Percentiles rank a stretch among this genome's conserved stretches.
Evolutionary conservation across 2,113 vertebrate genomes (phyloP).

Genomic region (Thymallus thymallus): DNA sequence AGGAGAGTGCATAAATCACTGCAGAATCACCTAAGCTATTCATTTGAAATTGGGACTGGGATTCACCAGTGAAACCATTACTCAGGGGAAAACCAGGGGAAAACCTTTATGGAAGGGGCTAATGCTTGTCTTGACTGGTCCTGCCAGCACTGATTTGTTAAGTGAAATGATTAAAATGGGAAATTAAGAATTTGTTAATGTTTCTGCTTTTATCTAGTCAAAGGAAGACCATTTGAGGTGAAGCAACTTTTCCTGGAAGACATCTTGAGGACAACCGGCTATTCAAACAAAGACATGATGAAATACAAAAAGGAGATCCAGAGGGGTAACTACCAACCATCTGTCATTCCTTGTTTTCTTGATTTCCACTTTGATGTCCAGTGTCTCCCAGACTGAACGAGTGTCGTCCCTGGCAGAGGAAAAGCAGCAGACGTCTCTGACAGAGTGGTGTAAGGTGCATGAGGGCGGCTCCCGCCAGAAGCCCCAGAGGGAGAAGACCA

Average conservation of each 20-base stretch:
- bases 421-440: slow-evolving; percentile 79
- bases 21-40: too few relatives aligned
- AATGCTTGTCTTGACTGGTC: too few relatives aligned
- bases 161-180: not conserved
- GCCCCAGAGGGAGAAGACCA: slow-evolving; percentile 58
- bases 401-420: slow-evolving; percentile 72
- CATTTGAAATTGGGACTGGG: too few relatives aligned
- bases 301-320: slow-evolving; percentile 86
- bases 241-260: slow-evolving; percentile 93
- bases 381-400: not conserved
- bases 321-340: slow-evolving; percentile 71
- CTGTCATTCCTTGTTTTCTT: not conserved
- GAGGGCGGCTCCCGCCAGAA: slow-evolving; percentile 61
- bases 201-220: slow-evolving; percentile 62
- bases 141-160: not conserved
- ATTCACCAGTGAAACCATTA: too few relatives aligned
- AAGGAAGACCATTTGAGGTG: slow-evolving; percentile 89
- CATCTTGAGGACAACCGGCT: slow-evolving; percentile 84
- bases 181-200: not conserved
- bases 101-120: too few relatives aligned
- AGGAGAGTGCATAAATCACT: too few relatives aligned
- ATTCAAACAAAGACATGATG: slow-evolving; percentile 80
- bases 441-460: slow-evolving; percentile 82
- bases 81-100: too few relatives aligned
- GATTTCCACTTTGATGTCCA: not conserved